Evolutionary conservation across 2,888 invertebrate species (phyloP).

Genomic region (Iphiclides podalirius): DNA sequence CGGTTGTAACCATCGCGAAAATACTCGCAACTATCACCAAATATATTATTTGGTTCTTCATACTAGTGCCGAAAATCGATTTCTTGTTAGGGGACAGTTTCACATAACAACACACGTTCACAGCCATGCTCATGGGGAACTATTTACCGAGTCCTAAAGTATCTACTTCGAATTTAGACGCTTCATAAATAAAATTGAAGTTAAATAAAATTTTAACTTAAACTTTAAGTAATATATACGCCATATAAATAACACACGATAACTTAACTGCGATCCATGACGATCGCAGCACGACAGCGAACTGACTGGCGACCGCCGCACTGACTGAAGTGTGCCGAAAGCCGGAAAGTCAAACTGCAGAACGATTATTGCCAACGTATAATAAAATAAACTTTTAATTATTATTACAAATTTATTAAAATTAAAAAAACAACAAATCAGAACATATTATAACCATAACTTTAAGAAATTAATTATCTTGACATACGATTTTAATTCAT

Average conservation of each 20-base stretch:
- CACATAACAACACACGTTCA: constrained; percentile 74
- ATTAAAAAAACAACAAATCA: too few relatives aligned
- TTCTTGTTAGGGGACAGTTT: constrained; percentile 74
- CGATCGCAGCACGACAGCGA: constrained; percentile 69
- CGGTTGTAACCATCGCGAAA: constrained; percentile 53
- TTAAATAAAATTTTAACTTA: constrained; percentile 36
- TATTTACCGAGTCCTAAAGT: constrained; percentile 39
- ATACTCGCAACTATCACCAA: constrained; percentile 63
- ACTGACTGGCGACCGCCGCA: too few relatives aligned
- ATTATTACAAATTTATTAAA: neutral
- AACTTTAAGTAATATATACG: constrained; percentile 37
- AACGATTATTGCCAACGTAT: constrained; percentile 15
- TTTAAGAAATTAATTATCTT: too few relatives aligned
- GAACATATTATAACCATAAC: too few relatives aligned
- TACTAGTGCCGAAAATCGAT: constrained; percentile 76
- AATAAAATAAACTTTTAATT: too few relatives aligned
- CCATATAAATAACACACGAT: constrained; percentile 40
- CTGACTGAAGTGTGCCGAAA: constrained; percentile 49
- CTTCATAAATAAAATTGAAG: constrained; percentile 53
- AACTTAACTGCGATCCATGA: constrained; percentile 69
- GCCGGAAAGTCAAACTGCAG: constrained; percentile 18
- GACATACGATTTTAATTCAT: too few relatives aligned
- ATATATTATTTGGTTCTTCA: constrained; percentile 70
- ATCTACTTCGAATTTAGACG: constrained; percentile 41
- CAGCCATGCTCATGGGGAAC: constrained; percentile 60